Conservation (phyloP, 2,888 invertebrate species). For the Drosophila neonasuta region DNA sequence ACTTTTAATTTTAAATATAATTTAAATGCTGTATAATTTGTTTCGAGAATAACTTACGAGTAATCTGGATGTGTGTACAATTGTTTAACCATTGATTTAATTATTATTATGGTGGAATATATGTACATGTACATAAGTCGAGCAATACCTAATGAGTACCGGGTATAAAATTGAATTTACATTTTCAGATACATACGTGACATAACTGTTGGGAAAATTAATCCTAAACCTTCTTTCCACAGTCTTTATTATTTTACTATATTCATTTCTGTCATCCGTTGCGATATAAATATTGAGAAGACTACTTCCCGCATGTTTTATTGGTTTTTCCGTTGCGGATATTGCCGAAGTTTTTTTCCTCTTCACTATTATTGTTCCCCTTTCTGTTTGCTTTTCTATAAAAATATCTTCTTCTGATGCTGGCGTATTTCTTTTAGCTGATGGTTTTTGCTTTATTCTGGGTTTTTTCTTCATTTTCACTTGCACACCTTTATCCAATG, state of each 20-base stretch:
- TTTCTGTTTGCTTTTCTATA: not conserved
- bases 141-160: not conserved
- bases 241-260: not conserved
- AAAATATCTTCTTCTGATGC: not conserved
- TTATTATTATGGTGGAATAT: too few species aligned
- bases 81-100: too few species aligned
- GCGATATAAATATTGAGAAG: not conserved
- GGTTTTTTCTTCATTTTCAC: slow-evolving; percentile 2
- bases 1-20: too few species aligned
- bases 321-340: not conserved
- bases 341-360: not conserved
- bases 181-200: slow-evolving; percentile 32
- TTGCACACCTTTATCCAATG: slow-evolving; percentile 12
- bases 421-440: not conserved
- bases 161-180: not conserved
- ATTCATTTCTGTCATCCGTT: not conserved
- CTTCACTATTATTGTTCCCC: slow-evolving; percentile 1
- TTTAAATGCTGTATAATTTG: too few species aligned
- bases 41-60: too few species aligned
- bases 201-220: slow-evolving; percentile 40
- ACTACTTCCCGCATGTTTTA: not conserved
- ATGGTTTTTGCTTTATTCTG: not conserved
- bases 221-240: slow-evolving; percentile 25
- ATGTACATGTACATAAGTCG: not conserved
- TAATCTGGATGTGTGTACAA: too few species aligned